Percentiles rank a stretch among this genome's conserved stretches.
phyloP scores from a whole-genome alignment of 2,797 vertebrate species.

The Acanthurus tractus region DNA sequence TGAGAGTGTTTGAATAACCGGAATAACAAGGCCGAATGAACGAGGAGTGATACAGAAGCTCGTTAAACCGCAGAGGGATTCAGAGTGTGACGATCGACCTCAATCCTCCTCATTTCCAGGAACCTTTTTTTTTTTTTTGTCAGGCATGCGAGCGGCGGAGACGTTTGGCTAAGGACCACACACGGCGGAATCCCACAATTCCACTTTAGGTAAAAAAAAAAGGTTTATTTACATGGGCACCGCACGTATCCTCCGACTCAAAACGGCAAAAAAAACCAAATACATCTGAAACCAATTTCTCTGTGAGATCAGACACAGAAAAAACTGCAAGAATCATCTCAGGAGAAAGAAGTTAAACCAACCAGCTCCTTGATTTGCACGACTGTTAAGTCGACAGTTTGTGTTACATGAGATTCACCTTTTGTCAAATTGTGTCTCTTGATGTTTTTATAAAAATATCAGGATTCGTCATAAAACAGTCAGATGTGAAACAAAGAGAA shows the following conservation, averaged over 20 bases:
- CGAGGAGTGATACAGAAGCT: not conserved
- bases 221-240: conserved; percentile 70
- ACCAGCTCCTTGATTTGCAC: not conserved
- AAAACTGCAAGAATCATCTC: not conserved
- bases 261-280: conserved; percentile 32
- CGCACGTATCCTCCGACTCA: conserved; percentile 32
- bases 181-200: conserved; percentile 57
- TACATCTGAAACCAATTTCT: conserved; percentile 58
- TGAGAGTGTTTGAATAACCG: conserved; percentile 8
- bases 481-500: too few species aligned
- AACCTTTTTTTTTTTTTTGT: conserved; percentile 37
- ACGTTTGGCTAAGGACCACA: conserved; percentile 69
- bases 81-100: conserved; percentile 20
- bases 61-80: conserved; percentile 41
- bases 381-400: not conserved
- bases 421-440: too few species aligned
- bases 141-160: conserved; percentile 22
- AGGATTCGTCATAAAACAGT: too few species aligned
- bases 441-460: too few species aligned
- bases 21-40: not conserved
- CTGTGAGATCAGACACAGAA: not conserved
- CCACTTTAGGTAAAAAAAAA: conserved; percentile 42
- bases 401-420: not conserved
- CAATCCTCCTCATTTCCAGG: conserved; percentile 48
- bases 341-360: conserved; percentile 1